Evolutionary conservation across 1,140 invertebrate species (phyloP).

Genomic region (Drosophila truncata): DNA sequence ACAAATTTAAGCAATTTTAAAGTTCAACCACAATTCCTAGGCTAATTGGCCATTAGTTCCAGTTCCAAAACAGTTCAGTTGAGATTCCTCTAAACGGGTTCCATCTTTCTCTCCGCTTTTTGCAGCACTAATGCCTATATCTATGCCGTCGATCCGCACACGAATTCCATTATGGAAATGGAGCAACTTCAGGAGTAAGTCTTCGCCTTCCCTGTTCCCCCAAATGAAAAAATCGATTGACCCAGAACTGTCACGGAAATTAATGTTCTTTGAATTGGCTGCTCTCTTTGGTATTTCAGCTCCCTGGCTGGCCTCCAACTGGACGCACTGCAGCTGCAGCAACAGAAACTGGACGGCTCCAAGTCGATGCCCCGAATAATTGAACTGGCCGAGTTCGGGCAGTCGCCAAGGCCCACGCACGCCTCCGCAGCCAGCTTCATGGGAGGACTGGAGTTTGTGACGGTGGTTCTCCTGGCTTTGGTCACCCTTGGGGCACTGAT

Average conservation of each 20-base stretch:
- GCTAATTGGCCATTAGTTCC: conserved; percentile 5
- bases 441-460: conserved; percentile 92
- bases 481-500: conserved; percentile 92
- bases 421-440: conserved; percentile 70
- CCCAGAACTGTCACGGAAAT: conserved; percentile 27
- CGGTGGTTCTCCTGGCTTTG: conserved; percentile 91
- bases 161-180: conserved; percentile 93
- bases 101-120: conserved; percentile 10
- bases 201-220: neutral
- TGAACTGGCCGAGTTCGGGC: conserved; percentile 86
- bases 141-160: conserved; percentile 92
- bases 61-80: conserved; percentile 4
- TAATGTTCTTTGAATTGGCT: conserved; percentile 15
- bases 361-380: conserved; percentile 86
- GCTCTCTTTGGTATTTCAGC: conserved; percentile 22
- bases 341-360: conserved; percentile 54
- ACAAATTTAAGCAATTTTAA: neutral
- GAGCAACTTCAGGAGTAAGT: conserved; percentile 91
- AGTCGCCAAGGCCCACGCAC: conserved; percentile 67
- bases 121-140: conserved; percentile 93
- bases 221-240: conserved; percentile 23
- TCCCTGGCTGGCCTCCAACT: conserved; percentile 70
- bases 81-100: conserved; percentile 23
- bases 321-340: conserved; percentile 74
- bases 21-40: neutral